Percentiles rank a stretch among this genome's conserved stretches.
Evolutionary conservation across 2,888 invertebrate genomes (phyloP).

Genomic region (Parnassius orleans): DNA sequence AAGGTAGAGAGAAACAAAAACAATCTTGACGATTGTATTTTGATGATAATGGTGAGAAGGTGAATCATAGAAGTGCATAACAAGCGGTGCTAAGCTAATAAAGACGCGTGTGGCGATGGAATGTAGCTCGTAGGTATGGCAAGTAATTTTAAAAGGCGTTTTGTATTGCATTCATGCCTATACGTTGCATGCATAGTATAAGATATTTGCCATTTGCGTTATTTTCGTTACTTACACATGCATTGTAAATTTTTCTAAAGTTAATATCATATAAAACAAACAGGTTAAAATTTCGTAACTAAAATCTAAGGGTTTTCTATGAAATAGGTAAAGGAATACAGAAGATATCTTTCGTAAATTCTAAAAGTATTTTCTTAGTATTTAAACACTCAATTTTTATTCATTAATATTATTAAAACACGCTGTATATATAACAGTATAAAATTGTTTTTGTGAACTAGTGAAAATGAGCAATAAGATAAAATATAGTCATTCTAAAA

Average conservation of each 20-base stretch:
- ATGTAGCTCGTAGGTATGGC: conserved; percentile 6
- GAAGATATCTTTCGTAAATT: too few species aligned
- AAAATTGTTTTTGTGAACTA: too few species aligned
- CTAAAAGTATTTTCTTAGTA: too few species aligned
- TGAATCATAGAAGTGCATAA: conserved; percentile 42
- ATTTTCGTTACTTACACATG: background rate
- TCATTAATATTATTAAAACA: too few species aligned
- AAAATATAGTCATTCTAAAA: too few species aligned
- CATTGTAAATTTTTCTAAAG: background rate
- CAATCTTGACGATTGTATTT: conserved; percentile 34
- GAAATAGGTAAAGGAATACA: too few species aligned
- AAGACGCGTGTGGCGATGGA: conserved; percentile 5
- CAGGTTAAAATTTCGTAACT: too few species aligned
- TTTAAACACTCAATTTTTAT: too few species aligned
- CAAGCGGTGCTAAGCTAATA: conserved; percentile 38
- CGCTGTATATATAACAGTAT: too few species aligned
- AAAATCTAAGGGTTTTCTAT: too few species aligned
- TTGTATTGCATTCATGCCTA: conserved; percentile 11
- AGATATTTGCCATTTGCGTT: background rate
- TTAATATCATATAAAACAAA: too few species aligned
- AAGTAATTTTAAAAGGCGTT: conserved; percentile 5
- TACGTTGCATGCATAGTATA: background rate
- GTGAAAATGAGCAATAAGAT: too few species aligned
- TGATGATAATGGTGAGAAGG: conserved; percentile 36
- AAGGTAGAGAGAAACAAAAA: conserved; percentile 17